Evolutionary conservation across 2,888 invertebrate genomes (phyloP), one percentile per base, ranked within the genome.

Genomic region (Byasa hedistus): DNA sequence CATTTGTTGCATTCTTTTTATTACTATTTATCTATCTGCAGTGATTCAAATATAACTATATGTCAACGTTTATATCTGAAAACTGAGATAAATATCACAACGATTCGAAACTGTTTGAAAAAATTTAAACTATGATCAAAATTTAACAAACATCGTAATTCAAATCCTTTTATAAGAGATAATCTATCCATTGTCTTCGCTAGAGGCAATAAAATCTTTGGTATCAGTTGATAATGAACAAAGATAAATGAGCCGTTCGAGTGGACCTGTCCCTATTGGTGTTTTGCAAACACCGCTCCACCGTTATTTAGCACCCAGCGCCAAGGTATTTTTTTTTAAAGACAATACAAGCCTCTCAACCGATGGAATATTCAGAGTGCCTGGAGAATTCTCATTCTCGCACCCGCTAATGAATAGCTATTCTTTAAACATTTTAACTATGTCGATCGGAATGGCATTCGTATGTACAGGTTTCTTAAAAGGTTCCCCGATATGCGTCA

Each of bases 371-470:
- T 90, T 86, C 88, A 86, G 87, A 88, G 86, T 87, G 84, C 87
- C 82, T 87, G 76, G 86, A 87, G 90, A 91, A 91, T 91, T 88
- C 89, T 89, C 84, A 91, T 90, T 89, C 90, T 91, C 91, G 90
- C 91, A 85, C 91, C 89, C 86, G 81, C 90, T 91, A 91, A 91
- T 91, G 91, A 91, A 91, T 91, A 91, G 89, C 67, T 90, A 91
- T 91, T 89, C 91, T 89, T 85, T 82, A 85, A 86, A 89, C 86
- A 91, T 91, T 91, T 91, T 90, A 91, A 90, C 91, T 91, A 91
- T 91, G 91, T 87, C 75, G 80, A 80, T 80, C 79, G 89, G 91
- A 88, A 90, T 90, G 91, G 91, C 87, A 90, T 91, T 81, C 79
- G 82, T 86, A 82, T 89, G 91, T 89, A 87, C 89, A 89, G 88